Percentiles rank a stretch among this genome's conserved stretches.
phyloP scores from a whole-genome alignment of 2,888 invertebrate genomes.

The Acrobasis consociella region DNA sequence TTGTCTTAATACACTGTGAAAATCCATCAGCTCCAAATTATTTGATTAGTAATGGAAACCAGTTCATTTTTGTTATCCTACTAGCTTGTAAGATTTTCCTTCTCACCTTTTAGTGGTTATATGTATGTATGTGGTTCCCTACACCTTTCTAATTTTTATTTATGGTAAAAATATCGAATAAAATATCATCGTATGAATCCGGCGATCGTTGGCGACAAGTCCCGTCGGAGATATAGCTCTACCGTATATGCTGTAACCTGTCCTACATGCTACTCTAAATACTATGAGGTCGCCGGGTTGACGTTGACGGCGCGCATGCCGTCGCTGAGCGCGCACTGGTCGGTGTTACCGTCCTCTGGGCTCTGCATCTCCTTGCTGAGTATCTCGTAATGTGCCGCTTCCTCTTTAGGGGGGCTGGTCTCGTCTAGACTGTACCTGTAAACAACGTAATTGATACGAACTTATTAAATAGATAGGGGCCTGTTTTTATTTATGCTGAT shows the following conservation, averaged over 20 bases:
- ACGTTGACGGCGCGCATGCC: constrained; percentile 44
- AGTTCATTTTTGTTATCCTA: too few species aligned
- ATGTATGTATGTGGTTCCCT: too few species aligned
- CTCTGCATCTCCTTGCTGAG: constrained; percentile 72
- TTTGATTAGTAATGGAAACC: too few species aligned
- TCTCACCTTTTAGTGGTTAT: too few species aligned
- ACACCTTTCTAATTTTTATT: too few species aligned
- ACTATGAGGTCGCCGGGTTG: constrained; percentile 29
- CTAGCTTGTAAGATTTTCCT: too few species aligned
- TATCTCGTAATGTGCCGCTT: constrained; percentile 82
- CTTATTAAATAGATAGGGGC: too few species aligned
- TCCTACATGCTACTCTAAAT: not conserved
- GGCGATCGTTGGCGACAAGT: not conserved
- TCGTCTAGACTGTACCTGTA: constrained; percentile 84
- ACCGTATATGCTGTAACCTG: not conserved
- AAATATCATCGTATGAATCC: not conserved
- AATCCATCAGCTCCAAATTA: not conserved
- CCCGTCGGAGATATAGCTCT: not conserved
- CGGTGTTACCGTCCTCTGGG: constrained; percentile 18
- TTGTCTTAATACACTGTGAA: not conserved
- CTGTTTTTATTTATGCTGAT: too few species aligned
- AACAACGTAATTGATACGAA: too few species aligned
- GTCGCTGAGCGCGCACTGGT: constrained; percentile 40
- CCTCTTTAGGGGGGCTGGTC: constrained; percentile 82
- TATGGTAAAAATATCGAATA: too few species aligned